phyloP scores from a whole-genome alignment of 2,797 vertebrate species.

The Rachycentron canadum region DNA sequence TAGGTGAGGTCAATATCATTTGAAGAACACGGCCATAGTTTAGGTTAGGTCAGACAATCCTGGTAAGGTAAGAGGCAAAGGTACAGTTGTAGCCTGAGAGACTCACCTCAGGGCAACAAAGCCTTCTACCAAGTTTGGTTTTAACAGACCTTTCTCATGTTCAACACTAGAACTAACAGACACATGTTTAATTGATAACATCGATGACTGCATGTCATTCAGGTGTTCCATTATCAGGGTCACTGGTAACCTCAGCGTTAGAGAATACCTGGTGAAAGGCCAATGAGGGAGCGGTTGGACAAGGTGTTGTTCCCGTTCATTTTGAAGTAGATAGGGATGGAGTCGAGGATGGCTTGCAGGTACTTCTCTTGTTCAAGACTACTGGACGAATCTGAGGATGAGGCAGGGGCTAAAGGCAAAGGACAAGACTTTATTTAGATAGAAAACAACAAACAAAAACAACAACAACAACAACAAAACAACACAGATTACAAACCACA shows the following conservation, averaged over 20 bases:
- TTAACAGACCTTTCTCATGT: constrained; percentile 36
- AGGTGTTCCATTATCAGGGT: constrained; percentile 7
- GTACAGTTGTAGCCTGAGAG: background rate
- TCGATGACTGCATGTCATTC: constrained; percentile 25
- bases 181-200: constrained; percentile 26
- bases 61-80: background rate
- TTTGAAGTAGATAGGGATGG: constrained; percentile 94
- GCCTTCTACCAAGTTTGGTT: constrained; percentile 27
- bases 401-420: constrained; percentile 85
- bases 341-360: constrained; percentile 93
- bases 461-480: too few species aligned
- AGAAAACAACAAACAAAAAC: constrained; percentile 8
- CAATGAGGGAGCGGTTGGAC: constrained; percentile 90
- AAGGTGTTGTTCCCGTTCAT: constrained; percentile 90
- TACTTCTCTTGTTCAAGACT: constrained; percentile 99
- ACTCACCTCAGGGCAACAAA: constrained; percentile 6
- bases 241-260: background rate
- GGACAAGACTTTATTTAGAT: constrained; percentile 10
- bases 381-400: constrained; percentile 95
- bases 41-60: background rate
- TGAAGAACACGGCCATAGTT: background rate
- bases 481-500: background rate
- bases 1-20: background rate
- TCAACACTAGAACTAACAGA: constrained; percentile 11
- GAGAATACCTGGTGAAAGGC: constrained; percentile 93